Base-by-base conservation (phyloP, 37 sponge, comb jelly and placozoan species). In the Hexactinellida sp. region DNA sequence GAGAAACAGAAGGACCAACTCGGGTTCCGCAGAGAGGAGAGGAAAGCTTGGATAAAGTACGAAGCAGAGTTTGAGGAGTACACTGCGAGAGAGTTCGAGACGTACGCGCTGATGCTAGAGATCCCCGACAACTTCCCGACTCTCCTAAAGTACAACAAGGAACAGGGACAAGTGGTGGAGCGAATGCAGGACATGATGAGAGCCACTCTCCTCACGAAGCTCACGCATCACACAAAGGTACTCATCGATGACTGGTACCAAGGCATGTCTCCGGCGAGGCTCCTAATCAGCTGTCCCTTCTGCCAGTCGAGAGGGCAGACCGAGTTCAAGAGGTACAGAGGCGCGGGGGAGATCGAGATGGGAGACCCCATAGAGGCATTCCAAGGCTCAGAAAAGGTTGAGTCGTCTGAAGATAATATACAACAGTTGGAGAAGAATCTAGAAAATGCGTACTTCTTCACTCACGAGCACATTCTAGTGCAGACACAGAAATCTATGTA, bases 151-250 rank as follows among this genome's bases (percentile, higher is more conserved):
- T 36, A 30, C 0, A 16, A 7, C 82, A 86, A 28, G 37, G 86
- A 28, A 36, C 38, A 36, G 30, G 23, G 38, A 38, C 52, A 38
- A 0, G 16, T 93, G 38, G 41, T 85, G 10, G 93, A 93, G 41
- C 85, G 85, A 36, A 54, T 38, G 37, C 82, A 90, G 52, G 90
- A 93, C 83, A 86, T 21, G 63, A 91, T 91, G 90, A 86, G 94
- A 83, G 94, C 94, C 0, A 92, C 90, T 5, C 83, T 93, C 1
- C 76, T 93, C 24, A 87, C 92, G 0, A 91, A 90, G 36, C 37
- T 88, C 63, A 19, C 54, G 21, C 37, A 55, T 30, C 84, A 88
- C 82, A 87, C 82, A 7, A 37, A 82, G 9, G 39, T 39, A 1
- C 28, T 87, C 0, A 82, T 38, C 25, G 87, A 87, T 0, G 83